These are phyloP conservation scores for Zygothrica quintamaculata DNA, from an alignment of 2,888 invertebrate species.

Conservation along the genomic window DNA sequence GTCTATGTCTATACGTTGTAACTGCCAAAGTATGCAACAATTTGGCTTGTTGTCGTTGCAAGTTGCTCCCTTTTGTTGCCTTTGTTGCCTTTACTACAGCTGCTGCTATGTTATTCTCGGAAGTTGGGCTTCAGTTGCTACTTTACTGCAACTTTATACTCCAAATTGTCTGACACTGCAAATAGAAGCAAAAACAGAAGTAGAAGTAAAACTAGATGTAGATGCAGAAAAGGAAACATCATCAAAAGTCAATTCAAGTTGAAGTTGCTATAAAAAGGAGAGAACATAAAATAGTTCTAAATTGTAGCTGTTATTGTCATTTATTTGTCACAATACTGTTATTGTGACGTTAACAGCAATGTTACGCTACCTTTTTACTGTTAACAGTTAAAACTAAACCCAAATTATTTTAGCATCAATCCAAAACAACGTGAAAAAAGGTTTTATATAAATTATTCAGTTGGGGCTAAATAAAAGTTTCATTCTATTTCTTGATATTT, in stretches of 20 bases:
- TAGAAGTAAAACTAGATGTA: neutral
- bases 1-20: conserved; percentile 24
- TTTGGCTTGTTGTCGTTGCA: conserved; percentile 36
- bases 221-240: conserved; percentile 11
- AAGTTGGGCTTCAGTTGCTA: conserved; percentile 42
- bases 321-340: conserved; percentile 8
- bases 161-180: conserved; percentile 48
- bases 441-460: no score
- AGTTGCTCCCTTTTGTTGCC: no score
- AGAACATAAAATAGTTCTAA: conserved; percentile 27
- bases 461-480: no score
- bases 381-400: neutral
- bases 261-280: conserved; percentile 13
- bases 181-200: conserved; percentile 19
- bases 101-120: conserved; percentile 43
- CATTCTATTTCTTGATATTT: no score
- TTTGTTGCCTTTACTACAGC: conserved; percentile 2
- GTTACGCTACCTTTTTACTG: neutral
- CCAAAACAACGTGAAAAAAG: no score
- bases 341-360: conserved; percentile 3
- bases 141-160: conserved; percentile 39
- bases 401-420: no score
- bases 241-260: conserved; percentile 43
- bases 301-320: no score
- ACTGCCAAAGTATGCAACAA: conserved; percentile 61